Conservation (phyloP, 1,140 invertebrate genomes). For the Sitophilus oryzae region DNA sequence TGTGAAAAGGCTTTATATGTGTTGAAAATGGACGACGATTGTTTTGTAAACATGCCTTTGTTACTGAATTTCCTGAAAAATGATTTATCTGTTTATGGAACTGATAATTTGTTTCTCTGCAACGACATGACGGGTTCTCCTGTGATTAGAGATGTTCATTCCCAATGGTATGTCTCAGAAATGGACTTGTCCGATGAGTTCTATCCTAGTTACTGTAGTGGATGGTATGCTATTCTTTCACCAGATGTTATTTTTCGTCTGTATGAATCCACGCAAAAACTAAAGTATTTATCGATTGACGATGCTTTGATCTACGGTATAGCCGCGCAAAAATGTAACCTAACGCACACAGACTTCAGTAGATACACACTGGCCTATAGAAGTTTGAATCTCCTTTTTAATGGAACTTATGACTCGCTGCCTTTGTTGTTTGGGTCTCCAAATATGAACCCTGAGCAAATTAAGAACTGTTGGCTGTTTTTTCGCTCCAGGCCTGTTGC, state of each 20-base stretch:
- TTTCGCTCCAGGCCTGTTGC: not conserved
- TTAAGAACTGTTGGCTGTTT: not conserved
- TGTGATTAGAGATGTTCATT: conserved; percentile 58
- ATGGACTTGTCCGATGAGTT: conserved; percentile 56
- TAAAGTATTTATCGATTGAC: conserved; percentile 69
- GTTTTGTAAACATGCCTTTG: conserved; percentile 65
- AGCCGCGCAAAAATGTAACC: conserved; percentile 48
- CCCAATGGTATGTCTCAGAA: conserved; percentile 70
- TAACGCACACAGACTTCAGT: not conserved
- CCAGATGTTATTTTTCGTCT: conserved; percentile 59
- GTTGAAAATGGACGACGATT: conserved; percentile 73
- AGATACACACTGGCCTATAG: not conserved
- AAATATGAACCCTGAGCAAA: not conserved
- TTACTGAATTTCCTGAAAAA: conserved; percentile 56
- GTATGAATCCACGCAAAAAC: conserved; percentile 21
- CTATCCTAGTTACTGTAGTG: conserved; percentile 64
- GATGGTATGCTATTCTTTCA: conserved; percentile 67
- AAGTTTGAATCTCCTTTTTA: not conserved
- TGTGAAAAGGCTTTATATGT: conserved; percentile 62
- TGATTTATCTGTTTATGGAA: conserved; percentile 45
- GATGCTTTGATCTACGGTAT: conserved; percentile 75
- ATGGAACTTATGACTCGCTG: not conserved
- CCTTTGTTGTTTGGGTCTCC: not conserved
- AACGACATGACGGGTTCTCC: conserved; percentile 43
- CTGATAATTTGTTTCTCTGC: conserved; percentile 54